A percentile compares a stretch with the other conserved stretches of the same genome.
Conservation (phyloP, 1,140 invertebrate species). For the Bemisia tabaci region DNA sequence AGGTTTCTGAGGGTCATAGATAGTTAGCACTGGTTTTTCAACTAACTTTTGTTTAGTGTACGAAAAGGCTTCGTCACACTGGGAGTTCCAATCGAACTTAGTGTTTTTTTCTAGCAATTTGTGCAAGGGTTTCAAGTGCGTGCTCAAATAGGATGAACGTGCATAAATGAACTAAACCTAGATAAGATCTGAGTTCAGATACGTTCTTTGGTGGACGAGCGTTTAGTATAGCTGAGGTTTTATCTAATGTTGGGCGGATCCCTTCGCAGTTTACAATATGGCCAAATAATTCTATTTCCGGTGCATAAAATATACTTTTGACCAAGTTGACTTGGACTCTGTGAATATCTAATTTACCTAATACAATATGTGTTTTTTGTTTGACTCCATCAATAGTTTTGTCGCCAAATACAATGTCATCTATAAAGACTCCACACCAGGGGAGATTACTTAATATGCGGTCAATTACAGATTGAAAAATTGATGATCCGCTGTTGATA, state of each 20-base stretch:
- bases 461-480: too few relatives aligned
- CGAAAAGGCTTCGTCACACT: conserved; percentile 22
- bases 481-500: too few relatives aligned
- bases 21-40: conserved; percentile 17
- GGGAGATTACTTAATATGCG: too few relatives aligned
- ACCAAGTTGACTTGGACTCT: too few relatives aligned
- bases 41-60: conserved; percentile 22
- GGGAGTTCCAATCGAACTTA: conserved; percentile 12
- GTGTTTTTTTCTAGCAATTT: conserved; percentile 20
- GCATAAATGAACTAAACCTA: conserved; percentile 28
- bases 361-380: too few relatives aligned
- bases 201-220: conserved; percentile 27
- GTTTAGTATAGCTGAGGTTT: conserved; percentile 26
- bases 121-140: conserved; percentile 22
- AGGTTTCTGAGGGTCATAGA: conserved; percentile 28
- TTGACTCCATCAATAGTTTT: too few relatives aligned
- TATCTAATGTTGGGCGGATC: conserved; percentile 13
- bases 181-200: conserved; percentile 21
- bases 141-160: conserved; percentile 20
- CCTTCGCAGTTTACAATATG: neutral
- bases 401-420: too few relatives aligned
- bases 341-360: too few relatives aligned
- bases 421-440: too few relatives aligned
- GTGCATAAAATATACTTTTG: too few relatives aligned
- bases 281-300: too few relatives aligned